phyloP scores from a whole-genome alignment of 2,113 vertebrate genomes.

The Gymnocephalus cernua region DNA sequence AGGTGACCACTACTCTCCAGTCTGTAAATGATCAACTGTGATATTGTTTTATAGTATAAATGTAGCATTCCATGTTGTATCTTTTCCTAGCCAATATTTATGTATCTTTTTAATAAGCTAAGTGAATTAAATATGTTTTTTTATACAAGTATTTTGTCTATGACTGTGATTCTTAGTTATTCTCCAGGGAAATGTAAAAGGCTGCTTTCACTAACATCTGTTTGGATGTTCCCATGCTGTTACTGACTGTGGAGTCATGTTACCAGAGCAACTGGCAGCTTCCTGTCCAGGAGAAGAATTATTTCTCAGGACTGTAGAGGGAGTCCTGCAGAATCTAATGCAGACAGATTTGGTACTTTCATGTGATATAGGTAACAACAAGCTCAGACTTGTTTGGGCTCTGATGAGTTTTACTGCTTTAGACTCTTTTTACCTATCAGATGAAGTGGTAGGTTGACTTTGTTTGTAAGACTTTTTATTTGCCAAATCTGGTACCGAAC shows the following conservation, averaged over 20 bases:
- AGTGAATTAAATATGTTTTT: conserved; percentile 59
- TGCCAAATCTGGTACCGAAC: background rate
- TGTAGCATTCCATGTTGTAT: conserved; percentile 32
- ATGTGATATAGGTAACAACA: conserved; percentile 31
- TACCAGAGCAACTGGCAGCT: conserved; percentile 42
- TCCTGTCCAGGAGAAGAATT: conserved; percentile 22
- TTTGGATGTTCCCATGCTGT: conserved; percentile 41
- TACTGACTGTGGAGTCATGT: conserved; percentile 18
- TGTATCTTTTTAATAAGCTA: conserved; percentile 37
- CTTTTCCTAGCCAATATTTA: conserved; percentile 27
- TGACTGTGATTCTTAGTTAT: background rate
- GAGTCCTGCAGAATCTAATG: conserved; percentile 4
- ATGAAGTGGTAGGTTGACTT: background rate
- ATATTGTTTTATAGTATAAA: conserved; percentile 1
- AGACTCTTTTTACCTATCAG: background rate
- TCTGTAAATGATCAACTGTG: conserved; percentile 14
- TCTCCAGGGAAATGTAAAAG: background rate
- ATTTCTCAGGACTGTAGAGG: background rate
- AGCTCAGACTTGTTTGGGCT: background rate
- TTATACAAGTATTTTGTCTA: background rate
- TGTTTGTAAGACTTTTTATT: background rate
- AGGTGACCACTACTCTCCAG: background rate
- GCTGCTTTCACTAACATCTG: conserved; percentile 3
- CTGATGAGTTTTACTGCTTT: background rate
- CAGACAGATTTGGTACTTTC: conserved; percentile 23